Base-by-base conservation (phyloP, 2,888 invertebrate genomes). In the Caenorhabditis virilis region DNA sequence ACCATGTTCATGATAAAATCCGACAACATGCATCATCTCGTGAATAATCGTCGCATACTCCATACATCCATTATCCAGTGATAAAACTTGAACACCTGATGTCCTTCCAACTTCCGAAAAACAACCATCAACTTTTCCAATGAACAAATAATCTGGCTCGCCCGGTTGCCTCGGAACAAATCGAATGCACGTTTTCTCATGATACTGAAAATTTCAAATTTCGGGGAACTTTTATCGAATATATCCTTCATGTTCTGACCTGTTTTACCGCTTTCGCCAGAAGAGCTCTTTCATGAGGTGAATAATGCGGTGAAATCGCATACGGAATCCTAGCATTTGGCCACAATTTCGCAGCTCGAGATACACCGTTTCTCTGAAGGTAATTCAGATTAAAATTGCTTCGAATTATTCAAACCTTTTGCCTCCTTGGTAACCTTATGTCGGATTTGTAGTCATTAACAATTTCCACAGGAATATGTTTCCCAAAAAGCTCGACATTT, bases 301-400 rank as follows among this genome's bases (percentile, higher is more conserved):
- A 72, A 67, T 79, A 84, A 49, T 80, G 79, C 0, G 78, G 72
- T 6, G 83, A 82, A 23, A 84, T 77, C 1, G 80, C 78, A 47
- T 84, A 84, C 0, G 84, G 84, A 26, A 84, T 83, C 27, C 77
- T 46, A 6, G 79, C 83, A 25, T 72, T 71, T 1, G 83, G 82
- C 84, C 84, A 84, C 35, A 82, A 62, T 43, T 82, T 82, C 9
- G 78, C 74, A 20, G 77, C 52, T 45, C 82, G 59, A 15, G 80
- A 81, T 9, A 82, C 82, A 11, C 82, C 82, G 39, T 82, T 82
- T 33, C 81, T 66, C 60, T n/a, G n/a, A n/a, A n/a, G n/a, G n/a
- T n/a, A n/a, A n/a, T n/a, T n/a, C n/a, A n/a, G n/a, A n/a, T n/a
- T n/a, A n/a, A n/a, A n/a, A n/a, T n/a, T n/a, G n/a, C n/a, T n/a